These are phyloP conservation scores for Conger conger DNA, from an alignment of 2,113 vertebrate genomes.

Conservation along the genomic window DNA sequence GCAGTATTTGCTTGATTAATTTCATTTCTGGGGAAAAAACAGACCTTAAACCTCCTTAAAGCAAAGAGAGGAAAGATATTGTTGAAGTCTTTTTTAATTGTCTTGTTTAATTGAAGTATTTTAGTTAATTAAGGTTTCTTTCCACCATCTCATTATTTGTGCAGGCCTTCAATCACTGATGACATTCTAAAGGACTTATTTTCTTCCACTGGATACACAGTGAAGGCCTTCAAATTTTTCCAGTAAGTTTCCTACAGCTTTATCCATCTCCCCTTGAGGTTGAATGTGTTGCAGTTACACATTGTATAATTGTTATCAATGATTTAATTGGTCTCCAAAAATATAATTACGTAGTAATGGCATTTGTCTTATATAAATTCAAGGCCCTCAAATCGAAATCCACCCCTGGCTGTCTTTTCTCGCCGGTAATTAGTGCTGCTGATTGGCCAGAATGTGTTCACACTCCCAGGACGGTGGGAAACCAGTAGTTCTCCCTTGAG, in stretches of 20 bases:
- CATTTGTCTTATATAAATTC: background rate
- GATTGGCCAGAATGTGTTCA: too few relatives aligned
- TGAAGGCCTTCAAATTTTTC: conserved; percentile 72
- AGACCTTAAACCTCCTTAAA: too few relatives aligned
- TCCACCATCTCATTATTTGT: background rate
- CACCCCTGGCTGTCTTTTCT: too few relatives aligned
- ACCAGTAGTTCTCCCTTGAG: too few relatives aligned
- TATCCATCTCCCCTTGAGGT: background rate
- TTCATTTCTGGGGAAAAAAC: too few relatives aligned
- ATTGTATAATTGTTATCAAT: background rate
- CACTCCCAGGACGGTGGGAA: too few relatives aligned
- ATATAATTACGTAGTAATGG: background rate
- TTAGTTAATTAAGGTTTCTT: background rate
- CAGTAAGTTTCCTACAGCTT: conserved; percentile 42
- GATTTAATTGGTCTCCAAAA: background rate
- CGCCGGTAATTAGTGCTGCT: too few relatives aligned
- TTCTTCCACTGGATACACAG: conserved; percentile 70
- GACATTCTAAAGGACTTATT: conserved; percentile 82
- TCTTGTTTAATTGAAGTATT: too few relatives aligned
- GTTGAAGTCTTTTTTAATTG: too few relatives aligned
- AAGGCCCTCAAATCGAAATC: too few relatives aligned
- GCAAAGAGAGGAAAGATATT: too few relatives aligned
- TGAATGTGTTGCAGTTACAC: background rate
- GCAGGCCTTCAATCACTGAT: conserved; percentile 73
- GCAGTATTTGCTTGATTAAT: too few relatives aligned